Base-by-base conservation (phyloP, 2,888 invertebrate species). In the Pinctada fucata region DNA sequence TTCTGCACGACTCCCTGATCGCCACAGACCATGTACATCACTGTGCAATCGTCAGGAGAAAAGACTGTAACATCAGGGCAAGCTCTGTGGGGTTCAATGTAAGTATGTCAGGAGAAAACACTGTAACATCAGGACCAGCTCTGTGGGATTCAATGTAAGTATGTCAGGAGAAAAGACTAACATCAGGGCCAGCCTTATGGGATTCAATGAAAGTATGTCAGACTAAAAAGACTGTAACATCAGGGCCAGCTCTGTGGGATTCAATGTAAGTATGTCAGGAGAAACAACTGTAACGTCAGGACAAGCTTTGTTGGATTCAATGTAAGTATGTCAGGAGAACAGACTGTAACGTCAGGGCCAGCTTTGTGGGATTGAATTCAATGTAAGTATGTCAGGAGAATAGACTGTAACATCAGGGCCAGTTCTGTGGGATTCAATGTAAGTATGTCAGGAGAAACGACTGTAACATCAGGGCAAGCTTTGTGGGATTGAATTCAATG, bases 71-170 rank as follows among this genome's bases (percentile, higher is more conserved):
- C 13, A 81, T 92, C 8, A 77, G 89, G 45, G 92, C 92, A 3
- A 89, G 89, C 72, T 92, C 92, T 48, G 90, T 92, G 2, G 92
- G 92, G 3, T 92, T 92, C 79, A 90, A 88, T 84, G 92, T 91
- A 83, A 86, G 87, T 83, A 3, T 48, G 16, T 65, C 47, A 69
- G 49, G 48, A 47, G n/a, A 69, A 2, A 31, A 31, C 0, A 31
- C 0, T 31, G 31, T 31, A 31, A 31, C 31, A 1, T 31, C 31
- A 31, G 31, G 31, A 1, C 31, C 31, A 31, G 89, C 72, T 92
- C 92, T 49, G 90, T 92, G 2, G 92, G 92, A 5, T 92, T 92
- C 79, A 90, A 88, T 83, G 92, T 91, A 83, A 86, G 87, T 83
- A 3, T 31, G 31, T 31, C 31, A 31, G 31, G 31, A 31, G 31